phyloP scores from a whole-genome alignment of 2,113 vertebrate species.

The Lipotes vexillifer region DNA sequence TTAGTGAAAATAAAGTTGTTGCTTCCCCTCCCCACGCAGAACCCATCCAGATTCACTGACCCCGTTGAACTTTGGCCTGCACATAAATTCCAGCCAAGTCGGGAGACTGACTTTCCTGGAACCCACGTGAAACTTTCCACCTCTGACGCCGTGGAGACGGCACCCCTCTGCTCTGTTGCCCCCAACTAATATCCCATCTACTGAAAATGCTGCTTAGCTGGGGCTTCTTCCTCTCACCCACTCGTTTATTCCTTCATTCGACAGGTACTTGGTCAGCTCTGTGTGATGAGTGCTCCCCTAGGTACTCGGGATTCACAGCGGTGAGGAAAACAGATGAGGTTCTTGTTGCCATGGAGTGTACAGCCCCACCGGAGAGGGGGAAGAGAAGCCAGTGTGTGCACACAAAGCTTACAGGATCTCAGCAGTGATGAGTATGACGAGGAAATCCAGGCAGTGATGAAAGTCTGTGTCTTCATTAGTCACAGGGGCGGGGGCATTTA shows the following conservation, averaged over 20 bases:
- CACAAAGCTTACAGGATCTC: not conserved
- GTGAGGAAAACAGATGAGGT: too few species aligned
- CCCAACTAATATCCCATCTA: not conserved
- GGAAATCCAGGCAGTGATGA: accelerated
- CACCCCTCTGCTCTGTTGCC: not conserved
- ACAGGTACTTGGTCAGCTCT: not conserved
- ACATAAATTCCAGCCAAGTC: accelerated
- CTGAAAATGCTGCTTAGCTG: not conserved
- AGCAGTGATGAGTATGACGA: accelerated
- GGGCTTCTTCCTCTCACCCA: not conserved
- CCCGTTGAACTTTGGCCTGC: not conserved
- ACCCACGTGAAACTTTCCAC: not conserved
- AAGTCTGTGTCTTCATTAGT: accelerated
- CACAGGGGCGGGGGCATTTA: too few species aligned
- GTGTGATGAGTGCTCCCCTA: accelerated
- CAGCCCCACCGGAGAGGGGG: not conserved
- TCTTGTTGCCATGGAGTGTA: accelerated
- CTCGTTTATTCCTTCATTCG: not conserved
- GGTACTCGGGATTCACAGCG: accelerated
- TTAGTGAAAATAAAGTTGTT: not conserved
- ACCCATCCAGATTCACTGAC: too few species aligned
- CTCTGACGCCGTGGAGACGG: not conserved
- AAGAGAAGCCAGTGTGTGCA: not conserved
- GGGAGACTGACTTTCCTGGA: not conserved
- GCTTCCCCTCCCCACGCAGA: too few species aligned